Evolutionary conservation across 2,113 vertebrate genomes (phyloP), one percentile per base, ranked within the genome.

Genomic region (Herpailurus yagouaroundi): DNA sequence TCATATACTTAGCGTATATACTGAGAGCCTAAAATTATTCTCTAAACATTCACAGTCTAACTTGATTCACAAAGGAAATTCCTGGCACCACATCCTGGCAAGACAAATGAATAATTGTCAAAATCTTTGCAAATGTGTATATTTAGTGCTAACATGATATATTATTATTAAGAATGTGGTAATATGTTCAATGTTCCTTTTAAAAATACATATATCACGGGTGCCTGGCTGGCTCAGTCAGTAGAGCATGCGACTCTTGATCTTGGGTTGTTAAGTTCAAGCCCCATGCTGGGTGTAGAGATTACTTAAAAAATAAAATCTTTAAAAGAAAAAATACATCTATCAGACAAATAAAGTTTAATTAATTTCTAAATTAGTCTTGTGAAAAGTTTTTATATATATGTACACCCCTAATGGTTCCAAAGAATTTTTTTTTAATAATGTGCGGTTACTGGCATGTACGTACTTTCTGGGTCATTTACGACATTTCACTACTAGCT

Each of bases 91-190:
- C 2, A 41, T 76, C 27, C 6, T 73, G 27, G 25, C 19, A 96
- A 94, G 81, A 89, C 2, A 89, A 89, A 27, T 85, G 27, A 82
- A 63, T 79, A 36, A 33, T 64, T 74, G 21, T 81, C 38, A 82
- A 86, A 92, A 57, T 25, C 52, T 41, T 95, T 89, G 41, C 21
- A 82, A 89, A 76, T 81, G 15, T 73, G 15, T 41, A 12, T 60
- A 77, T 76, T 74, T 90, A 90, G 2, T 66, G 45, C 63, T 93
- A 85, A 91, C 5, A 81, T 81, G 55, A 74, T 64, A 36, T n/a
- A 93, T 88, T 84, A 36, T 16, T 83, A 80, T 90, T 45, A 73
- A 89, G 64, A 95, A 55, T 38, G 94, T 41, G 31, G 19, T 79
- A 73, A 81, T 71, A 19, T 36, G 4, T 48, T 50, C 71, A 95